Conservation (phyloP, 2,113 vertebrate species). For the Eurystomus gularis region DNA sequence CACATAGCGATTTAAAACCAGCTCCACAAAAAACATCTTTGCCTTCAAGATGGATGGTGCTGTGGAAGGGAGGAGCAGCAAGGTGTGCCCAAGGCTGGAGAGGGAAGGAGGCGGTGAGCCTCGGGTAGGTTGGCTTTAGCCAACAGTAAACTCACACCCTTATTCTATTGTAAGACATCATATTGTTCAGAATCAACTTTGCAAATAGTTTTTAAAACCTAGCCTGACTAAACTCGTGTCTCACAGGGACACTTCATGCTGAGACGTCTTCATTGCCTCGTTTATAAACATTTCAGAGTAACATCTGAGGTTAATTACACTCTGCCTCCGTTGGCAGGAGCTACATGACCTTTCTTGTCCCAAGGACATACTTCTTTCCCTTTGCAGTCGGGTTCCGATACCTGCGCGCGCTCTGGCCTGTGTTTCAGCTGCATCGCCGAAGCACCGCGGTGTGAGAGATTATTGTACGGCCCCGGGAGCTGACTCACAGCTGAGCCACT, state of each 20-base stretch:
- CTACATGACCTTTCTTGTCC: not conserved
- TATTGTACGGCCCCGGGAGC: not conserved
- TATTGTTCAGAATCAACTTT: not conserved
- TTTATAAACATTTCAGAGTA: constrained; percentile 11
- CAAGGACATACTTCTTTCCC: not conserved
- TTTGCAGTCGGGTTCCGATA: not conserved
- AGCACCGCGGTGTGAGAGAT: not conserved
- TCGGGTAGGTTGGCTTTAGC: not conserved
- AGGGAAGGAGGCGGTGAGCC: not conserved
- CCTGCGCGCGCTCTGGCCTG: not conserved
- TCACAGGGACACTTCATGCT: constrained; percentile 14
- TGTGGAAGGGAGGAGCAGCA: not conserved
- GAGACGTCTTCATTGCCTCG: not conserved
- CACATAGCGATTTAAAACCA: not conserved
- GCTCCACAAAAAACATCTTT: not conserved
- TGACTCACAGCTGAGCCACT: not conserved
- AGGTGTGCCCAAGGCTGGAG: not conserved
- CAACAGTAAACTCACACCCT: not conserved
- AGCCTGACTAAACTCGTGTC: not conserved
- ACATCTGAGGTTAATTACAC: constrained; percentile 36
- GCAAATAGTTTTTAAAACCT: not conserved
- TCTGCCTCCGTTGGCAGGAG: not conserved
- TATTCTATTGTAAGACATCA: not conserved
- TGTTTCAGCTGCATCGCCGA: not conserved
- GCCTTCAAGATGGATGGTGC: not conserved